These are phyloP conservation scores for Baryphthengus martii DNA, from an alignment of 2,113 vertebrate genomes.

Conservation along the genomic window DNA sequence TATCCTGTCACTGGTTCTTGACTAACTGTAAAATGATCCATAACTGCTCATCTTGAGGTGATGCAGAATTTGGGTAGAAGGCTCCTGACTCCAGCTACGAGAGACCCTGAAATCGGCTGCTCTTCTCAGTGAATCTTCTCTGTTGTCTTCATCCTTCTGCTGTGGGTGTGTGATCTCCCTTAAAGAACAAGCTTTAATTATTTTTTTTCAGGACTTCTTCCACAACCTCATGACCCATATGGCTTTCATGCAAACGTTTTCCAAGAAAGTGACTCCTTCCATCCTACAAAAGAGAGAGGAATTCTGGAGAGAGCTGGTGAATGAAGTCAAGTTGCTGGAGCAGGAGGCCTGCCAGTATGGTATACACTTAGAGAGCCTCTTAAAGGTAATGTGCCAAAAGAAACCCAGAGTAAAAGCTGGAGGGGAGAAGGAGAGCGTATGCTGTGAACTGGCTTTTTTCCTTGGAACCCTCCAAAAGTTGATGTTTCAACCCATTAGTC, in stretches of 20 bases:
- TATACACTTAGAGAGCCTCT: conserved; percentile 63
- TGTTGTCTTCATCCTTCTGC: neutral
- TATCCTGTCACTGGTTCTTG: neutral
- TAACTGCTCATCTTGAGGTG: neutral
- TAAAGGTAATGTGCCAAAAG: conserved; percentile 78
- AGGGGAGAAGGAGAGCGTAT: neutral
- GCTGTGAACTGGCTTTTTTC: neutral
- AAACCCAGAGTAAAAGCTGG: neutral
- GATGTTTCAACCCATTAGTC: neutral
- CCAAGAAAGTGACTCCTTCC: conserved; percentile 62
- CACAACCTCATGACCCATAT: conserved; percentile 71
- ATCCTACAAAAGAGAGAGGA: conserved; percentile 63
- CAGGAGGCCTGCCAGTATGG: conserved; percentile 69
- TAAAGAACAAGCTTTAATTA: neutral
- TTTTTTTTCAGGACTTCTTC: conserved; percentile 79
- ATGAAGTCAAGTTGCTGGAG: conserved; percentile 69
- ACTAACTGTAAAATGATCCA: neutral
- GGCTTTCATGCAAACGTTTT: conserved; percentile 68
- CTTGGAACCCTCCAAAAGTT: neutral
- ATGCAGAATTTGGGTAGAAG: neutral
- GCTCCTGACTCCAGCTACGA: neutral
- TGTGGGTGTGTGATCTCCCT: neutral
- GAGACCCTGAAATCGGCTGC: neutral
- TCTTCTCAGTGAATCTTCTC: neutral
- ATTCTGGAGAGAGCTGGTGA: conserved; percentile 64